Conservation (phyloP, 2,888 invertebrate species). For the Fragum whitleyi region DNA sequence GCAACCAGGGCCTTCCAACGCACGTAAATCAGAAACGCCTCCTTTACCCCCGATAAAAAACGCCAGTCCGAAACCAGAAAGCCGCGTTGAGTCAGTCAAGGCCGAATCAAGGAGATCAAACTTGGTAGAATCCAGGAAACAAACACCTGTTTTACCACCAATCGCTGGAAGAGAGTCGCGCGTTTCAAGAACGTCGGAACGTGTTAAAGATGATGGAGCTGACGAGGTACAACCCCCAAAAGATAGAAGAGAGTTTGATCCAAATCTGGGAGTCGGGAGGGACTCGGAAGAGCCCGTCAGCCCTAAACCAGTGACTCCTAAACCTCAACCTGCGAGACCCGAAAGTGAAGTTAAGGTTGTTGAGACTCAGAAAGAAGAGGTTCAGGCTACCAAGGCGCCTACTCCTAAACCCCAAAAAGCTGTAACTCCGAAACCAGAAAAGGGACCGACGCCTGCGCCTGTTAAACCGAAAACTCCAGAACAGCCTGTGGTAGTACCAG, state of each 20-base stretch:
- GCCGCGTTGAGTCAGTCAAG: constrained; percentile 25
- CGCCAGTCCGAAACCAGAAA: constrained; percentile 43
- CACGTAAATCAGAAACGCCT: constrained; percentile 54
- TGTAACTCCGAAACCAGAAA: constrained; percentile 15
- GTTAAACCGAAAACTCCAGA: constrained; percentile 23
- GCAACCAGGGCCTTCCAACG: constrained; percentile 58
- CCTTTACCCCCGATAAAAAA: constrained; percentile 62
- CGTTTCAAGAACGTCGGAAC: constrained; percentile 1
- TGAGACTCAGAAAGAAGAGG: constrained; percentile 14
- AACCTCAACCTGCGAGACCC: constrained; percentile 1
- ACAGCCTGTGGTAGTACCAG: constrained; percentile 38
- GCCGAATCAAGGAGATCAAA: constrained; percentile 18
- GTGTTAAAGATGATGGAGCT: constrained; percentile 20
- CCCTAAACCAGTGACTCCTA: constrained; percentile 11
- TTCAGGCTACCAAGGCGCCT: constrained; percentile 23
- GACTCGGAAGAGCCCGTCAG: constrained; percentile 21
- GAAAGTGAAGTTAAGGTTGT: not conserved
- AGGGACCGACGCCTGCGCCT: constrained; percentile 18
- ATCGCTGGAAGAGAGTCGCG: constrained; percentile 41
- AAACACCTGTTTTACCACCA: constrained; percentile 61
- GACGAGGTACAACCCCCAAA: constrained; percentile 55
- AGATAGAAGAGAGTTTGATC: constrained; percentile 61
- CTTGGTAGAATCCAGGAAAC: constrained; percentile 35
- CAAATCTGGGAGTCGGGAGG: constrained; percentile 56
- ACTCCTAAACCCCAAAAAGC: constrained; percentile 10